These are phyloP conservation scores for Sphyrna mokarran DNA, from an alignment of 2,113 vertebrate genomes.

Conservation along the genomic window DNA sequence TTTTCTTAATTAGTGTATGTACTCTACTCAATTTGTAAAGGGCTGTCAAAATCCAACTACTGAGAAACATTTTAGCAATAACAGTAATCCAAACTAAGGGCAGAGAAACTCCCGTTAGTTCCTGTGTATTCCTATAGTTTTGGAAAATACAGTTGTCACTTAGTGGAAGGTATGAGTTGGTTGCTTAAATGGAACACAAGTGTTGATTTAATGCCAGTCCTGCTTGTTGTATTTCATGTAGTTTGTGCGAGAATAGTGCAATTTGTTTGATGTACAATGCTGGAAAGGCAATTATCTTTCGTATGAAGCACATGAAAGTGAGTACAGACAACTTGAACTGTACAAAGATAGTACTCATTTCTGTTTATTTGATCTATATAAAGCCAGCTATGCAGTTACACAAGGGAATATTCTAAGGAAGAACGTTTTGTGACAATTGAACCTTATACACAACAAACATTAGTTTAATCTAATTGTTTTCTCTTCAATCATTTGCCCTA, in stretches of 20 bases:
- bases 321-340: not conserved
- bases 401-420: not conserved
- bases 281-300: not conserved
- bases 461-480: not conserved
- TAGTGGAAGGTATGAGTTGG: not conserved
- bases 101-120: not conserved
- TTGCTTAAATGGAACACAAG: not conserved
- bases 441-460: not conserved
- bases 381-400: not conserved
- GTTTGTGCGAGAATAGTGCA: not conserved
- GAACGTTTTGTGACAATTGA: not conserved
- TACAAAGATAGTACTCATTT: not conserved
- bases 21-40: not conserved
- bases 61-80: not conserved
- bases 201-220: conserved; percentile 4
- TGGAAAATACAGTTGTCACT: not conserved
- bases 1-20: not conserved
- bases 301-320: not conserved
- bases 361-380: not conserved
- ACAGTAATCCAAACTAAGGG: not conserved
- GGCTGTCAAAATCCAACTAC: not conserved
- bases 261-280: not conserved
- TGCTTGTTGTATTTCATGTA: not conserved
- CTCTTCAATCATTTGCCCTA: not conserved
- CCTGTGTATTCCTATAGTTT: not conserved